Evolutionary conservation across 2,888 invertebrate species (phyloP).

Genomic region (Spodoptera exigua): DNA sequence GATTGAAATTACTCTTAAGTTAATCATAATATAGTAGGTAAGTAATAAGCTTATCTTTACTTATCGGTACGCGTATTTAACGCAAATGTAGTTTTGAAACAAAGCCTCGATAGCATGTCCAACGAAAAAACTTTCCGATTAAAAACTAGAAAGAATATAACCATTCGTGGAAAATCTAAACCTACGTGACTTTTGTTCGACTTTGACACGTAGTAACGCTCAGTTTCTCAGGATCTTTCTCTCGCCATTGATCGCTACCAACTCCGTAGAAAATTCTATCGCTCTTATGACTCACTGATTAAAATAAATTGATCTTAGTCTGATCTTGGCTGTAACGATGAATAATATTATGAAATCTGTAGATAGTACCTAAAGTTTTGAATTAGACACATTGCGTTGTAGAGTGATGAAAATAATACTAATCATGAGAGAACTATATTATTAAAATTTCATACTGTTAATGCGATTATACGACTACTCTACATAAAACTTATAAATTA

Average conservation of each 20-base stretch:
- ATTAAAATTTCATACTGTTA: no score
- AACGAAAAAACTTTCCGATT: no score
- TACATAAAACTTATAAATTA: no score
- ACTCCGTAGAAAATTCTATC: conserved; percentile 42
- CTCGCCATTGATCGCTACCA: conserved; percentile 51
- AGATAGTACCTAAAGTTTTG: conserved; percentile 8
- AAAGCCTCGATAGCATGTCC: neutral
- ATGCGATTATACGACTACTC: no score
- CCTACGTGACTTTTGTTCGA: conserved; percentile 52
- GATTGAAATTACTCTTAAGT: no score
- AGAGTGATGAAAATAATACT: no score
- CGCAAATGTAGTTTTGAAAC: no score
- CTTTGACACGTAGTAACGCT: conserved; percentile 47
- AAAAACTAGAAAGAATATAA: neutral
- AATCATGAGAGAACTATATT: no score
- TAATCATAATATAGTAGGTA: no score
- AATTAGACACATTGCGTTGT: no score
- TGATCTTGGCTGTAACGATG: conserved; percentile 10
- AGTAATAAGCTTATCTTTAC: no score
- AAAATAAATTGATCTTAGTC: conserved; percentile 34
- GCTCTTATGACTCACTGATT: conserved; percentile 37
- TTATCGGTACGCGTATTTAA: no score
- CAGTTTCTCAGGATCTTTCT: conserved; percentile 45
- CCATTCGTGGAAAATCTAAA: conserved; percentile 10
- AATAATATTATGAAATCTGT: conserved; percentile 2